Percentiles rank a stretch among this genome's conserved stretches.
phyloP scores from a whole-genome alignment of 2,113 vertebrate species.

The Balaenoptera acutorostrata region DNA sequence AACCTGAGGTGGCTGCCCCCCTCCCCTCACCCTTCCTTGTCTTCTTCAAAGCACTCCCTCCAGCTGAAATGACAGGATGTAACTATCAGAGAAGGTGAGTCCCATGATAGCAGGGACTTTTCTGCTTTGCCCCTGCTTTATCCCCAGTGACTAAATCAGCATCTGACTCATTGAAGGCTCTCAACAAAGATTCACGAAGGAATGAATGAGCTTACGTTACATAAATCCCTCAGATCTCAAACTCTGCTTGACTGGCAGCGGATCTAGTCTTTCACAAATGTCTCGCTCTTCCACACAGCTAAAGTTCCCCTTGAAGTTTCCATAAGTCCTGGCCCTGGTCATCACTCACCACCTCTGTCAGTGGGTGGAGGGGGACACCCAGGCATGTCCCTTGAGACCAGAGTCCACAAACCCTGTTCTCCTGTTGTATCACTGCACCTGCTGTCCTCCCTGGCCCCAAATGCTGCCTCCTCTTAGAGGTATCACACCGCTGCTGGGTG shows the following conservation, averaged over 20 bases:
- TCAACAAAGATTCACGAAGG: neutral
- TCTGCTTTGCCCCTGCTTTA: neutral
- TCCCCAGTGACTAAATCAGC: neutral
- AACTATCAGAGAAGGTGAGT: neutral
- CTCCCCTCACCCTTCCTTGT: neutral
- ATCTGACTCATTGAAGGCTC: neutral
- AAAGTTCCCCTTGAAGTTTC: neutral
- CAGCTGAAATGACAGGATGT: neutral
- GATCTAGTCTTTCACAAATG: neutral
- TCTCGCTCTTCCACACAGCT: neutral
- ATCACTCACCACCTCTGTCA: neutral
- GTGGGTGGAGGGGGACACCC: neutral
- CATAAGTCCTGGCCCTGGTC: neutral
- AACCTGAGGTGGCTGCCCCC: neutral
- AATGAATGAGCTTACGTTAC: neutral
- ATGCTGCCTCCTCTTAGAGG: neutral
- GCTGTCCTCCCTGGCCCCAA: neutral
- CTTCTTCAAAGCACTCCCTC: neutral
- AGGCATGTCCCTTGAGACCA: neutral
- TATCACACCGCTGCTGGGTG: too few species aligned
- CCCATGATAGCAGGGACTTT: neutral
- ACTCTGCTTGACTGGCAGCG: neutral
- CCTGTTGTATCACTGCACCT: rapidly evolving
- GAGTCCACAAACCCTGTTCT: neutral
- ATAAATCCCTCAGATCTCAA: neutral